Base-by-base conservation (phyloP, 2,888 invertebrate genomes). In the Limnephilus lunatus region DNA sequence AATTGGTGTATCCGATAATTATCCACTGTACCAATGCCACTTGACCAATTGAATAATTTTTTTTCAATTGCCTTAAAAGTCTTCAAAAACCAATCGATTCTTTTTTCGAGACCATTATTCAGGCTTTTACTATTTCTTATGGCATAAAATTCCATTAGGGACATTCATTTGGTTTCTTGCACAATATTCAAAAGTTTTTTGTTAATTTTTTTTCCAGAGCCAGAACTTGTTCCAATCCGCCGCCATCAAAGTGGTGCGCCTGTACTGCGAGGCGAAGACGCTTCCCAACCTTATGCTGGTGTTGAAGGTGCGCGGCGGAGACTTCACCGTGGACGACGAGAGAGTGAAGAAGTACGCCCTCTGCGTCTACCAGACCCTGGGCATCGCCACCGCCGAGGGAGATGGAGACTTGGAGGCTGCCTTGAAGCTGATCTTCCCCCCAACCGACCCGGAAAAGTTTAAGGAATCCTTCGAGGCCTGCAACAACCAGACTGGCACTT, bases 401-500 rank as follows among this genome's bases (percentile, higher is more conserved):
- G 39, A 83, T 30, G 81, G 89, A n/a, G 31, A 92, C 83, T 80
- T 82, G 32, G 53, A 82, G 35, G 81, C 83, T 25, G 91, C 87
- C 25, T 39, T 92, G 85, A 91, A 83, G 30, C 5, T 91, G n/a
- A 48, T 92, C n/a, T 83, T 82, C 11, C 19, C 83, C 5, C 35
- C 53, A 19, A 92, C 92, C 25, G 89, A 91, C 68, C 91, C 91
- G 9, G 89, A 44, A 32, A 88, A 86, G 85, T 92, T 92, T 86
- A 14, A 53, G 12, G 82, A 53, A 19, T 86, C 91, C 25, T 81
- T 92, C 3, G 86, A 86, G 2, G 35, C 86, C 39, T 92, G 92
- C 81, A 48, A 39, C 19, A 15, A 25, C 81, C 31, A 25, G 5
- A 44, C 86, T 15, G 90, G 90, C 15, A 14, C 44, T 9, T 80